Conservation (phyloP, 1,140 invertebrate genomes). For the Mamestra configurata region DNA sequence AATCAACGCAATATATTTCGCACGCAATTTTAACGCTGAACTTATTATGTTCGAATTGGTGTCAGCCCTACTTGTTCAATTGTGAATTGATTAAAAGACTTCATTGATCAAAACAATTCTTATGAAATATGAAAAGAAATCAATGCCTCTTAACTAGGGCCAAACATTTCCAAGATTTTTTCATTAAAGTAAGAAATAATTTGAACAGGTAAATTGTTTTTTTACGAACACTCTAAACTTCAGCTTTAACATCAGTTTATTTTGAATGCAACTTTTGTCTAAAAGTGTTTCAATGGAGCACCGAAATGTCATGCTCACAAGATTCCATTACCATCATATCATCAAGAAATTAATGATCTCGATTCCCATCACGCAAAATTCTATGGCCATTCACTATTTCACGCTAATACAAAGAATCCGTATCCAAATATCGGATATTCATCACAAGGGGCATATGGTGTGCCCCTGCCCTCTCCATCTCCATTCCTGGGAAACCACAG, state of each 20-base stretch:
- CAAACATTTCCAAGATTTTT: background rate
- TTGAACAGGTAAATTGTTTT: too few relatives aligned
- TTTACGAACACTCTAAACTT: too few relatives aligned
- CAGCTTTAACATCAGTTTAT: too few relatives aligned
- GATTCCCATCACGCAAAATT: background rate
- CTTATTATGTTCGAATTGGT: background rate
- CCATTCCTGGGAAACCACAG: slow-evolving; percentile 40
- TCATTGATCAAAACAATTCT: background rate
- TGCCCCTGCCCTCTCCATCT: background rate
- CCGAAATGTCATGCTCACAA: too few relatives aligned
- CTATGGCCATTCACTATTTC: background rate
- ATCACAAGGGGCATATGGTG: slow-evolving; percentile 23
- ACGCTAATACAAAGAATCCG: background rate
- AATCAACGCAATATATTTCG: too few relatives aligned
- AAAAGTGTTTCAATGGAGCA: too few relatives aligned
- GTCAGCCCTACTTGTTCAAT: background rate
- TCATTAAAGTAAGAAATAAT: too few relatives aligned
- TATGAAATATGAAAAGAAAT: slow-evolving; percentile 9
- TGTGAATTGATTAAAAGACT: background rate
- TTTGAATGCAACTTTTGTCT: too few relatives aligned
- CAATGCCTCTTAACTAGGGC: background rate
- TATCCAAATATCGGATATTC: slow-evolving; percentile 48
- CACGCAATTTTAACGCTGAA: too few relatives aligned
- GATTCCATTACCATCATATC: too few relatives aligned
- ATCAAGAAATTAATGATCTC: background rate